These are phyloP conservation scores for Psephotus haematonotus DNA, from an alignment of 2,113 vertebrate genomes.

Conservation along the genomic window DNA sequence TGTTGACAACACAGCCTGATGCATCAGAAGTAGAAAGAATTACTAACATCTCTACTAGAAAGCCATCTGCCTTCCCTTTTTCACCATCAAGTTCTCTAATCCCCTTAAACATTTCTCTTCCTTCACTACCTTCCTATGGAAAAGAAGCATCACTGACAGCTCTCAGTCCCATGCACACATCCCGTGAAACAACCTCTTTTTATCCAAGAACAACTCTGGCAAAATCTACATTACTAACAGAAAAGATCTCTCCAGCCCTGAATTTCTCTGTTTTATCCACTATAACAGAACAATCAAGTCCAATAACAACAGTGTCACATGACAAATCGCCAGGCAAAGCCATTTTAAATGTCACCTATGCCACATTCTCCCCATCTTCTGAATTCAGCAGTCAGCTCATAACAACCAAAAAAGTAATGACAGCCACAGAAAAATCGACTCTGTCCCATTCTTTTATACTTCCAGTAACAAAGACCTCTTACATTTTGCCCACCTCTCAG, in stretches of 20 bases:
- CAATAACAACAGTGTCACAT: background rate
- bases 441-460: background rate
- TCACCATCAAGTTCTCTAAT: background rate
- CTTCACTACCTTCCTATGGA: background rate
- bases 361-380: background rate
- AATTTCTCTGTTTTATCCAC: background rate
- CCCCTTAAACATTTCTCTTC: background rate
- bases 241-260: background rate
- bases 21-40: background rate
- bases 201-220: background rate
- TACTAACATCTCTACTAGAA: background rate
- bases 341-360: slow-evolving; percentile 14
- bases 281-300: background rate
- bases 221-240: background rate
- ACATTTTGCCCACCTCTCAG: background rate
- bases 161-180: background rate
- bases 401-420: background rate
- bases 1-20: background rate
- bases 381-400: background rate
- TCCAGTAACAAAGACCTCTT: background rate
- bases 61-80: background rate
- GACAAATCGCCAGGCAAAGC: background rate
- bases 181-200: background rate
- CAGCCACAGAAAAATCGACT: background rate
- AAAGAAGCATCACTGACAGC: background rate